A percentile compares a stretch with the other conserved stretches of the same genome.
Evolutionary conservation across 2,888 invertebrate genomes (phyloP).

Genomic region (Andrena bucephala): DNA sequence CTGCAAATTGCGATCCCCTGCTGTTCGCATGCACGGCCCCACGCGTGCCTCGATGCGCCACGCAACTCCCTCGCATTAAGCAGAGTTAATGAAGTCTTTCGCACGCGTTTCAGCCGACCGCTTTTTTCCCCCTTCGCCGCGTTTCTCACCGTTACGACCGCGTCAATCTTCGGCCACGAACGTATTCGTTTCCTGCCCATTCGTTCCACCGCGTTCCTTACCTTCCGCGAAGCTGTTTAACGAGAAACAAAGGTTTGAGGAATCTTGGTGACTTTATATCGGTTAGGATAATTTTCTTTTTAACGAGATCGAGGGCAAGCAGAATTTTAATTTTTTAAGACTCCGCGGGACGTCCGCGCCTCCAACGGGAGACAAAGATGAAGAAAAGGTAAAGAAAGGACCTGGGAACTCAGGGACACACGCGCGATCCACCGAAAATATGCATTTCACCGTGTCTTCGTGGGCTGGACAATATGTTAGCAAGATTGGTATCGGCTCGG

Average conservation of each 20-base stretch:
- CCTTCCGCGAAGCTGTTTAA: constrained; percentile 28
- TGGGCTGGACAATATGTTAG: constrained; percentile 43
- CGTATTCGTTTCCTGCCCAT: constrained; percentile 6
- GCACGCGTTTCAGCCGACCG: constrained; percentile 19
- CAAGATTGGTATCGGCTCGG: constrained; percentile 63
- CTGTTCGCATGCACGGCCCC: constrained; percentile 55
- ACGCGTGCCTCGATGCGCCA: constrained; percentile 59
- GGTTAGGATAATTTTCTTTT: background rate
- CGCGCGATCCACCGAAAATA: constrained; percentile 54
- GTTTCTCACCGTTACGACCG: constrained; percentile 36
- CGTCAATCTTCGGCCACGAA: constrained; percentile 13
- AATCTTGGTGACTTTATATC: constrained; percentile 16
- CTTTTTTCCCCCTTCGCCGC: constrained; percentile 25
- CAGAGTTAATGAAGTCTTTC: constrained; percentile 63
- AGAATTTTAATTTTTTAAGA: constrained; percentile 7
- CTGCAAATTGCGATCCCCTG: constrained; percentile 67
- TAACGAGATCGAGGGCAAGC: background rate
- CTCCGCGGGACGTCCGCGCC: constrained; percentile 21
- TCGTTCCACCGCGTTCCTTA: background rate
- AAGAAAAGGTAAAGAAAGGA: constrained; percentile 38
- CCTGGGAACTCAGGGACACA: constrained; percentile 27
- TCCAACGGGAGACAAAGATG: constrained; percentile 4
- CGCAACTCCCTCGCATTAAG: constrained; percentile 67
- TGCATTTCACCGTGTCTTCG: constrained; percentile 52
- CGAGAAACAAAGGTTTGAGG: constrained; percentile 23